These are phyloP conservation scores for Shargacucullia verbasci DNA, from an alignment of 2,888 invertebrate species.

Conservation along the genomic window DNA sequence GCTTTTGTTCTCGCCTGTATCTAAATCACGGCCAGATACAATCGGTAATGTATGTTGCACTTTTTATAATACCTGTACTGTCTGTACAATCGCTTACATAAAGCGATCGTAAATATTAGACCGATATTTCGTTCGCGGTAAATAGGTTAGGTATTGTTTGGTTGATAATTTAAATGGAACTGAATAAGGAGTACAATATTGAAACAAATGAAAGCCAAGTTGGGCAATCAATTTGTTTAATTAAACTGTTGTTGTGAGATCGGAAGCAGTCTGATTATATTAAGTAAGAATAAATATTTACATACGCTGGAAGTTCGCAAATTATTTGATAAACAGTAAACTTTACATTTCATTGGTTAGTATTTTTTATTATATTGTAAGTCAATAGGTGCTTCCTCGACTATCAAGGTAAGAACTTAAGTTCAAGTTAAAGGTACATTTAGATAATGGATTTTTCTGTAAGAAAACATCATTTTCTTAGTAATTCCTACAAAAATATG, in stretches of 20 bases:
- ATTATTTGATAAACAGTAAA: too few relatives aligned
- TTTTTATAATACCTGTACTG: constrained; percentile 47
- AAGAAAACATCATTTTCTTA: too few relatives aligned
- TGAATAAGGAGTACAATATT: not conserved
- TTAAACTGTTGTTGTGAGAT: constrained; percentile 1
- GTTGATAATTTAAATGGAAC: not conserved
- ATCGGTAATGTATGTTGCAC: constrained; percentile 66
- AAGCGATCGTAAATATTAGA: constrained; percentile 1
- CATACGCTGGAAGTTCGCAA: too few relatives aligned
- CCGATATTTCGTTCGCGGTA: not conserved
- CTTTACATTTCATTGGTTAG: too few relatives aligned
- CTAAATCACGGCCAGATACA: constrained; percentile 77
- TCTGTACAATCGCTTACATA: not conserved
- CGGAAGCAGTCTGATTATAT: not conserved
- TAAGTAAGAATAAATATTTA: too few relatives aligned
- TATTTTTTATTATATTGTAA: too few relatives aligned
- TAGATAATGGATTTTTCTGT: too few relatives aligned
- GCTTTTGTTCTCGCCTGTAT: constrained; percentile 72
- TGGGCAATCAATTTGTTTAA: not conserved
- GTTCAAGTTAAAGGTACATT: too few relatives aligned
- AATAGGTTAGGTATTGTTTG: not conserved
- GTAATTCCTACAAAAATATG: too few relatives aligned
- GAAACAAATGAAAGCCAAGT: not conserved
- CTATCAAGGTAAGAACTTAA: too few relatives aligned
- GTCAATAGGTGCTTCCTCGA: too few relatives aligned